Conservation (phyloP, 1,140 invertebrate species). For the Drosophila cardini region DNA sequence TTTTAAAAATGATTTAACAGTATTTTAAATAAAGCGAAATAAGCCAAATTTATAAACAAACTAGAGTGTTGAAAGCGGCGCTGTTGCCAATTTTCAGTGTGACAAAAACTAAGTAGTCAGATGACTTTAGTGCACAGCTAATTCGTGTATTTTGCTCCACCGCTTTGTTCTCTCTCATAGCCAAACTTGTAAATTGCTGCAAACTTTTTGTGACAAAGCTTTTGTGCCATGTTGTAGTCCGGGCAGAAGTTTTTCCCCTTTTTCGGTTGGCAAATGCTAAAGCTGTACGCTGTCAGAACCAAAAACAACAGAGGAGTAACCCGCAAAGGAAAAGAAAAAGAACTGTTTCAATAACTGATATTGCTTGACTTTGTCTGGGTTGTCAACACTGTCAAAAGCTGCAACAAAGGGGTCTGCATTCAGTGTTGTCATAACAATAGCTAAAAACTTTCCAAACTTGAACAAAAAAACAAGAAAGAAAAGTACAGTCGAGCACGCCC, state of each 20-base stretch:
- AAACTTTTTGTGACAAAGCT: constrained; percentile 20
- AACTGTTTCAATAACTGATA: constrained; percentile 71
- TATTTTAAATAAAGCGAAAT: too few relatives aligned
- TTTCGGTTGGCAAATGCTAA: constrained; percentile 1
- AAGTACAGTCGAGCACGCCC: too few relatives aligned
- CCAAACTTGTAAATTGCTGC: constrained; percentile 27
- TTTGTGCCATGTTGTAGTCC: neutral
- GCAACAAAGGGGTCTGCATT: constrained; percentile 16
- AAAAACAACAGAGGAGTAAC: constrained; percentile 41
- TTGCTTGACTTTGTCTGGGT: constrained; percentile 37
- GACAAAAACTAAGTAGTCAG: neutral
- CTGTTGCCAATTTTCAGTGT: constrained; percentile 16
- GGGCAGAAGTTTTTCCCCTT: constrained; percentile 12
- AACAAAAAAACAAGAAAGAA: constrained; percentile 22
- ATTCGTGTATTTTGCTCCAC: constrained; percentile 41
- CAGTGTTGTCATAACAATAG: constrained; percentile 68
- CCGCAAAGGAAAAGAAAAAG: constrained; percentile 2
- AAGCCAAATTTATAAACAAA: too few relatives aligned
- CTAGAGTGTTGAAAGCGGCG: neutral
- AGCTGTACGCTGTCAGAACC: constrained; percentile 34
- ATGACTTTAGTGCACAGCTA: constrained; percentile 23
- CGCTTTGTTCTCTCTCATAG: constrained; percentile 8
- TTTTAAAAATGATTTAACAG: too few relatives aligned
- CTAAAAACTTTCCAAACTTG: constrained; percentile 48
- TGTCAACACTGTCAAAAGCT: constrained; percentile 34